Base-by-base conservation (phyloP, 2,797 vertebrate genomes). In the Microchirus variegatus region DNA sequence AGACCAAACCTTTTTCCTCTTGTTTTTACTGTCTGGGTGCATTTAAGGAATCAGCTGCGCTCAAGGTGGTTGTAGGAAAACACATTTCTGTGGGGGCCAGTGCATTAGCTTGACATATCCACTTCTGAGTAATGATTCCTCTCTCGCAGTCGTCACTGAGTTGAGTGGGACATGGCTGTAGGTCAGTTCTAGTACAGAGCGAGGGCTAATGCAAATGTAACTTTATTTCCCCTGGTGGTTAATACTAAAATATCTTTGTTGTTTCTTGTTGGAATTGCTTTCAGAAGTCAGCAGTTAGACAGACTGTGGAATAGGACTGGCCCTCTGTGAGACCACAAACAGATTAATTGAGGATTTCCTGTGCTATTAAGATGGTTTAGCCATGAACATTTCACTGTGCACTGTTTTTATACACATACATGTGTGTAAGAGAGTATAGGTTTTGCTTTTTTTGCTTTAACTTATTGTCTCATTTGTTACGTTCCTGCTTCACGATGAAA, bases 261-360 rank as follows among this genome's bases (percentile, higher is more conserved):
- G 10, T 60, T 47, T n/a, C 16, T 41, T 52, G 62, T 57, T 36
- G 44, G 41, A 19, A 17, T 35, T 26, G 53, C 22, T 9, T 22
- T 22, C 19, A 18, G n/a, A 44, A 55, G 61, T 50, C 72, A 43
- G 58, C 10, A 7, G 51, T 63, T 78, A 72, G 57, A 15, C 37
- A 12, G 7, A 15, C 37, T 60, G 47, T 75, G 42, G 53, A 60
- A 75, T 57, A 40, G 71, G 63, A 78, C 69, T 77, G 43, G 42
- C 59, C 35, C 1, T 65, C 36, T 40, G 17, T 49, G 6, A 36
- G 37, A 65, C 47, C 37, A 57, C 48, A 64, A 61, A 60, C 16
- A 37, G 62, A 77, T 83, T 59, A 47, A 71, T 70, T 59, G 19
- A 56, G 43, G 52, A 72, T 71, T 58, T 69, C 70, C 56, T 49